Percentiles rank a stretch among this genome's conserved stretches.
These are phyloP conservation scores for Planococcus citri DNA, from an alignment of 1,140 invertebrate species.

Conservation along the genomic window DNA sequence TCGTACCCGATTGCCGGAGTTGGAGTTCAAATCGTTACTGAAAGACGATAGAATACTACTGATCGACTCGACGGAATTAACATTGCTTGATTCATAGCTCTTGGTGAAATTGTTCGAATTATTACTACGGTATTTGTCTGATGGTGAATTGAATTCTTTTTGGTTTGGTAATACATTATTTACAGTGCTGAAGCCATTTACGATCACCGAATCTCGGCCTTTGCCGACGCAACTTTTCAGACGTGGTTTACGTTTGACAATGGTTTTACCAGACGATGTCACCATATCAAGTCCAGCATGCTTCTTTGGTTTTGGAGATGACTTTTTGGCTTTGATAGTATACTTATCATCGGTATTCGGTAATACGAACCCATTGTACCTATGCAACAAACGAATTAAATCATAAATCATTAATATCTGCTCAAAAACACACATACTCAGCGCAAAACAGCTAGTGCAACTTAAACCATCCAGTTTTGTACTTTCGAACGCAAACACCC, in stretches of 20 bases:
- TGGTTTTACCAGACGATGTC: neutral
- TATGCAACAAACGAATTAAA: neutral
- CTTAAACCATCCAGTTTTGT: too few relatives aligned
- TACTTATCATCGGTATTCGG: neutral
- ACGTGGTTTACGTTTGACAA: neutral
- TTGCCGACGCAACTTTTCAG: neutral
- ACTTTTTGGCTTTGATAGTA: neutral
- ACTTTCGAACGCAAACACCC: too few relatives aligned
- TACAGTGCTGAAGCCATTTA: neutral
- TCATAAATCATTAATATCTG: too few relatives aligned
- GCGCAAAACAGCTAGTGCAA: too few relatives aligned
- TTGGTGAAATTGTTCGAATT: neutral
- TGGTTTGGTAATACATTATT: neutral
- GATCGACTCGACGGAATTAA: neutral
- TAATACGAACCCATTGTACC: constrained; percentile 10
- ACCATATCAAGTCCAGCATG: neutral
- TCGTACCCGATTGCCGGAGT: neutral
- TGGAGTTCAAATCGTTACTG: neutral
- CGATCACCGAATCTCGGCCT: neutral
- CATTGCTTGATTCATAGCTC: neutral
- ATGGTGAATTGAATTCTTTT: neutral
- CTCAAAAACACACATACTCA: too few relatives aligned
- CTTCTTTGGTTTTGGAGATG: constrained; percentile 6
- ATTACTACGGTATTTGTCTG: neutral
- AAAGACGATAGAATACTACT: neutral